Conservation (phyloP, 1,140 invertebrate species). For the Eufriesea mexicana region DNA sequence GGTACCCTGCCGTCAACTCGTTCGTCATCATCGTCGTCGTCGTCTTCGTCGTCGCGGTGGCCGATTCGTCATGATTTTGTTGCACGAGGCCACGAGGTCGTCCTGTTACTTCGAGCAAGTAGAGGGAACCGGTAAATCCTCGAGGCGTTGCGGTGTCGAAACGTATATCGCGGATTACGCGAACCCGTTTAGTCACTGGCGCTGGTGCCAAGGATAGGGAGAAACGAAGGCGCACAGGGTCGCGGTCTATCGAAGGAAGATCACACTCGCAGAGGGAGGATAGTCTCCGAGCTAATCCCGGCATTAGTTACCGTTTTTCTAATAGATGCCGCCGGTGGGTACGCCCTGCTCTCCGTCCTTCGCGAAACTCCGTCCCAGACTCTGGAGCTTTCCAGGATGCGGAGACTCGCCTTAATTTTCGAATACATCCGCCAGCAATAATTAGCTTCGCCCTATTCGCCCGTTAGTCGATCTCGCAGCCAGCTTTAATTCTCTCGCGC, state of each 20-base stretch:
- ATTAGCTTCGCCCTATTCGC: conserved; percentile 59
- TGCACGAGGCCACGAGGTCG: background rate
- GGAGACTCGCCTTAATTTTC: conserved; percentile 65
- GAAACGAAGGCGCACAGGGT: background rate
- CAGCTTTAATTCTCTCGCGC: background rate
- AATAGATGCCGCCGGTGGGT: conserved; percentile 61
- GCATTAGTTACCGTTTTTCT: conserved; percentile 74
- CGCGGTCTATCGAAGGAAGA: conserved; percentile 33
- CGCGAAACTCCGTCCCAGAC: conserved; percentile 32
- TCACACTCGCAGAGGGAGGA: conserved; percentile 19
- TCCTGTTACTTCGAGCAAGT: too few relatives aligned
- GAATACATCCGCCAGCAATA: conserved; percentile 63
- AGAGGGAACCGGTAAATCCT: conserved; percentile 47
- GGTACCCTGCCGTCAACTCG: too few relatives aligned
- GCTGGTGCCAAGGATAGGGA: conserved; percentile 5
- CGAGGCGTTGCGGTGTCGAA: conserved; percentile 54
- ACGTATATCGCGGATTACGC: conserved; percentile 67
- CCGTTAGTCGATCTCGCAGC: background rate
- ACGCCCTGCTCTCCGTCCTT: background rate
- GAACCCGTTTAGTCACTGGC: conserved; percentile 14
- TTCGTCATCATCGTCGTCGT: too few relatives aligned
- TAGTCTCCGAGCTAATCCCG: conserved; percentile 61
- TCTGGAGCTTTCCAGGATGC: conserved; percentile 54
- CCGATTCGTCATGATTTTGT: background rate
- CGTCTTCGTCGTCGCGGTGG: too few relatives aligned